phyloP scores from a whole-genome alignment of 2,113 vertebrate genomes.

The Pedetes capensis region DNA sequence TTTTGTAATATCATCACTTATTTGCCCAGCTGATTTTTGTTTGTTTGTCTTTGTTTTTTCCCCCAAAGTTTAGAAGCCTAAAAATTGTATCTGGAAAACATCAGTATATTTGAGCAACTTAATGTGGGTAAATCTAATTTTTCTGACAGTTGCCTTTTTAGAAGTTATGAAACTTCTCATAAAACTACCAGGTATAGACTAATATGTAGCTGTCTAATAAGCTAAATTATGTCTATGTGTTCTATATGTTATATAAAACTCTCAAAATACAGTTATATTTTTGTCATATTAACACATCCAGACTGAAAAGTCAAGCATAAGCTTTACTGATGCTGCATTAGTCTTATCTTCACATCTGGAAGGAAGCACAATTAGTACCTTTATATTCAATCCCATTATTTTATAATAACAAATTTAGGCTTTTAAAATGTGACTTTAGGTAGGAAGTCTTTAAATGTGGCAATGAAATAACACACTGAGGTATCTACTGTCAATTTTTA shows the following conservation, averaged over 20 bases:
- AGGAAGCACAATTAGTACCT: background rate
- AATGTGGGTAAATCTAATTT: background rate
- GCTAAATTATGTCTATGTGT: background rate
- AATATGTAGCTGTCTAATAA: background rate
- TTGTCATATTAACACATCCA: constrained; percentile 20
- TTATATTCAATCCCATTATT: background rate
- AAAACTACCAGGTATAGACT: background rate
- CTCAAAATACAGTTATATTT: background rate
- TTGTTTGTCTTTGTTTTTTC: no score
- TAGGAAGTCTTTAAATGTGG: background rate
- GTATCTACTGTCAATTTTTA: background rate
- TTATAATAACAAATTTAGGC: background rate
- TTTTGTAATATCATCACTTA: background rate
- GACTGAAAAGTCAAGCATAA: background rate
- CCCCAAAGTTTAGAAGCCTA: background rate
- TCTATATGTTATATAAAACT: background rate
- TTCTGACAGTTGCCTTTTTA: background rate
- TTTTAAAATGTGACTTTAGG: background rate
- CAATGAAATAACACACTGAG: background rate
- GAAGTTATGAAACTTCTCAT: background rate
- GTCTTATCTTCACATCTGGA: background rate
- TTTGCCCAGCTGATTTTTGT: background rate
- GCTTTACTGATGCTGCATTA: background rate
- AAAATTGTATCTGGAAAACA: constrained; percentile 6
- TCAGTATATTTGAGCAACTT: background rate